Conservation (phyloP, 2,797 vertebrate species). For the Tadarida brasiliensis region DNA sequence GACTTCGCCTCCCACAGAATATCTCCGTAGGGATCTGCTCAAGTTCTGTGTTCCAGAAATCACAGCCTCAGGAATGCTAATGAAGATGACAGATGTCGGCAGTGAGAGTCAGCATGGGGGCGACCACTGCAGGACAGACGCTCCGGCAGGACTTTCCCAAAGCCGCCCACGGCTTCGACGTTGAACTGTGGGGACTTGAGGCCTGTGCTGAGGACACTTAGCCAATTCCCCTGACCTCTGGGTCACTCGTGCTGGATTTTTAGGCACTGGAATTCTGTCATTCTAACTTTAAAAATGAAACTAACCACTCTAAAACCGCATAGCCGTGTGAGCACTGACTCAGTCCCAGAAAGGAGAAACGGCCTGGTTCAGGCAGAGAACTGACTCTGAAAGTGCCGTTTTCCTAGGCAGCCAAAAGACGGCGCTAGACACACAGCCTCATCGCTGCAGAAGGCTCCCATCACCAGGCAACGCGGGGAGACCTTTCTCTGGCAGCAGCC, state of each 20-base stretch:
- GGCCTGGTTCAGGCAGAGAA: background rate
- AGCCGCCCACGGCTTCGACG: background rate
- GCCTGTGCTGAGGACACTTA: background rate
- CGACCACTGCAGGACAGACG: rapidly evolving
- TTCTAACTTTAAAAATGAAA: background rate
- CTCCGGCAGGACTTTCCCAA: background rate
- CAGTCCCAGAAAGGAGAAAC: background rate
- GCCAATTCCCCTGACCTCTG: background rate
- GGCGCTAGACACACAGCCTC: background rate
- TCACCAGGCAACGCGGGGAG: rapidly evolving
- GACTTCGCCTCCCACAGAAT: rapidly evolving
- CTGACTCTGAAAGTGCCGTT: background rate
- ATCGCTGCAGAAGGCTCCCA: too few relatives aligned
- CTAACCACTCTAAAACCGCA: background rate
- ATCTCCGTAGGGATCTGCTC: background rate
- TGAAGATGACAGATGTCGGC: background rate
- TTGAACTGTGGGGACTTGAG: background rate
- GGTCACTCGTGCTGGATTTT: background rate
- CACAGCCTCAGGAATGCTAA: background rate
- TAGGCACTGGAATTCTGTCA: background rate
- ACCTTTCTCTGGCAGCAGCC: background rate
- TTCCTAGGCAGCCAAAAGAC: background rate
- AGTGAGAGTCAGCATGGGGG: rapidly evolving
- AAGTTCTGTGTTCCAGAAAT: background rate
- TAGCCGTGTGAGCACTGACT: rapidly evolving